Conservation (phyloP, 2,888 invertebrate species). For the Papilio elwesi region DNA sequence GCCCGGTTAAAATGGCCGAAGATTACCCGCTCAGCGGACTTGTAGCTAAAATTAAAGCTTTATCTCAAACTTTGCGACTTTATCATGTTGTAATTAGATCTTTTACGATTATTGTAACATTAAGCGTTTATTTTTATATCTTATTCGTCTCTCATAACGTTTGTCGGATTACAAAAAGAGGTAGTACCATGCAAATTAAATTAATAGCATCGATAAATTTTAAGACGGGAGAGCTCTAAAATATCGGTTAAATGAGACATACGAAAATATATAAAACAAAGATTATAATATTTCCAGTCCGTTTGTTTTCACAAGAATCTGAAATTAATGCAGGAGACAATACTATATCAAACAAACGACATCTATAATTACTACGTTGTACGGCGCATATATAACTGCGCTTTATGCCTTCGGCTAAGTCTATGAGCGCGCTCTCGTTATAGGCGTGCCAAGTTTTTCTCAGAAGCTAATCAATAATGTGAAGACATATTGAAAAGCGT, state of each 20-base stretch:
- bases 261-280: conserved; percentile 18
- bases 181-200: background rate
- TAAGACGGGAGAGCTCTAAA: background rate
- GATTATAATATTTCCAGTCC: conserved; percentile 20
- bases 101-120: conserved; percentile 37
- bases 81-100: conserved; percentile 55
- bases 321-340: conserved; percentile 21
- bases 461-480: conserved; percentile 71
- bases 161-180: conserved; percentile 5
- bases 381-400: conserved; percentile 48
- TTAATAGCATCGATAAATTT: background rate
- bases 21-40: conserved; percentile 71
- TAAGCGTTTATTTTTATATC: conserved; percentile 16
- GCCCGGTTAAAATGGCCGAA: conserved; percentile 73
- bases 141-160: conserved; percentile 4
- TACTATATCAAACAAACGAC: conserved; percentile 27
- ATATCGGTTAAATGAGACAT: conserved; percentile 1
- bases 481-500: conserved; percentile 68
- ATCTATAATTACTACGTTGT: conserved; percentile 44
- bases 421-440: conserved; percentile 48
- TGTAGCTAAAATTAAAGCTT: conserved; percentile 66
- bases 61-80: conserved; percentile 64
- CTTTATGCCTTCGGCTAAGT: conserved; percentile 48
- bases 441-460: conserved; percentile 69
- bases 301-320: conserved; percentile 7